phyloP scores from a whole-genome alignment of 2,797 vertebrate genomes.

The Sandelia bainsii region DNA sequence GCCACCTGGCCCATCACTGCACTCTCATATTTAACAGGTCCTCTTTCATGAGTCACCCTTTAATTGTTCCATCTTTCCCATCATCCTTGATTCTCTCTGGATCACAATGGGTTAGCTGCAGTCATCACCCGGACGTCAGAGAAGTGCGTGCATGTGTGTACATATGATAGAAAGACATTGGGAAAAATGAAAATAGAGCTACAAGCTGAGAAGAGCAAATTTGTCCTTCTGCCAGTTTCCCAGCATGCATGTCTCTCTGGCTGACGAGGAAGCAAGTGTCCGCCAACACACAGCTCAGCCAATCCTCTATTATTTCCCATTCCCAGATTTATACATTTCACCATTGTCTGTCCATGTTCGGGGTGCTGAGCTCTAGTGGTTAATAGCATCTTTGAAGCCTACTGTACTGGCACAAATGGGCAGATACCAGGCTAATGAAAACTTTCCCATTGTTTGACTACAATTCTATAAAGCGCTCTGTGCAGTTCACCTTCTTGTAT shows the following conservation, averaged over 20 bases:
- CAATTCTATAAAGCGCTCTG: constrained; percentile 42
- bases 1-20: background rate
- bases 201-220: constrained; percentile 64
- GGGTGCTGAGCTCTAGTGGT: constrained; percentile 36
- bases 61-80: constrained; percentile 54
- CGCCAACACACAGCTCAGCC: constrained; percentile 63
- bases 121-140: constrained; percentile 21
- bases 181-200: constrained; percentile 68
- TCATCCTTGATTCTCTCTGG: constrained; percentile 61
- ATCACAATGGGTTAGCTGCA: constrained; percentile 36
- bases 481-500: constrained; percentile 45
- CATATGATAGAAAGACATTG: constrained; percentile 32
- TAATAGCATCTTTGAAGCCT: constrained; percentile 67
- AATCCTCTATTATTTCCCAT: constrained; percentile 61
- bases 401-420: constrained; percentile 45
- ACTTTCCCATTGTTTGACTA: constrained; percentile 65
- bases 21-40: constrained; percentile 21
- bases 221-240: constrained; percentile 63
- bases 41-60: constrained; percentile 38
- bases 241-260: constrained; percentile 63
- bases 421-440: constrained; percentile 55
- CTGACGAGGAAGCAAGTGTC: constrained; percentile 40
- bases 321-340: constrained; percentile 57
- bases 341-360: constrained; percentile 59
- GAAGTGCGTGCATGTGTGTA: constrained; percentile 19